Conservation (phyloP, 2,113 vertebrate species). For the Beaufortia kweichowensis region DNA sequence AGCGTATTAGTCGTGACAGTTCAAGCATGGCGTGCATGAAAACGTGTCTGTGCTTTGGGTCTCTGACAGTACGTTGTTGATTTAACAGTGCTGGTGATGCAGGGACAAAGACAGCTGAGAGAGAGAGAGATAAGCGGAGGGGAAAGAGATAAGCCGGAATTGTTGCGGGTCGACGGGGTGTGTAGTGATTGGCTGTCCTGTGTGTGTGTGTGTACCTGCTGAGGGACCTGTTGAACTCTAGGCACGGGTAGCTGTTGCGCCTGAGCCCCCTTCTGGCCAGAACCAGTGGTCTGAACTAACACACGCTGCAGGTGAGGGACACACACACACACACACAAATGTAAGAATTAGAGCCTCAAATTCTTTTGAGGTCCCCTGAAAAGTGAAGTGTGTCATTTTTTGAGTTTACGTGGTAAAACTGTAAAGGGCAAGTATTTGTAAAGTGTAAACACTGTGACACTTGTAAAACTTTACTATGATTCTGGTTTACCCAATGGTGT, state of each 20-base stretch:
- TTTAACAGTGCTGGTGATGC: neutral
- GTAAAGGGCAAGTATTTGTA: no score
- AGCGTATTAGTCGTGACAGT: constrained; percentile 20
- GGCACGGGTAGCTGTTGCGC: constrained; percentile 88
- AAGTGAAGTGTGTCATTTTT: neutral
- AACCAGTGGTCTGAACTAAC: constrained; percentile 88
- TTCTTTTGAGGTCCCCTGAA: constrained; percentile 20
- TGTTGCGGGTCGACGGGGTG: neutral
- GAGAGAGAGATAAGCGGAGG: constrained; percentile 1
- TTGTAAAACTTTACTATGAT: no score
- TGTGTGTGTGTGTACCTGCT: constrained; percentile 83
- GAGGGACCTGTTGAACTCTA: constrained; percentile 88
- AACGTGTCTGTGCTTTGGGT: neutral
- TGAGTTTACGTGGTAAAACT: neutral
- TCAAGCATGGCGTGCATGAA: constrained; percentile 1
- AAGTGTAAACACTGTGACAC: no score
- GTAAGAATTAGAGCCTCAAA: constrained; percentile 26
- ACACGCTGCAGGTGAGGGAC: constrained; percentile 81
- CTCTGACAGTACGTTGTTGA: neutral
- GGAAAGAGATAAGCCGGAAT: neutral
- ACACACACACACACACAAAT: constrained; percentile 44
- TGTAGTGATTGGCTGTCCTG: constrained; percentile 30
- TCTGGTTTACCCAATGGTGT: neutral
- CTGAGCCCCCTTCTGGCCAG: constrained; percentile 86
- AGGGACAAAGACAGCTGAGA: neutral